Percentiles rank a stretch among this genome's conserved stretches.
Conservation (phyloP, 1,140 invertebrate species). For the Arctopsyche grandis region DNA sequence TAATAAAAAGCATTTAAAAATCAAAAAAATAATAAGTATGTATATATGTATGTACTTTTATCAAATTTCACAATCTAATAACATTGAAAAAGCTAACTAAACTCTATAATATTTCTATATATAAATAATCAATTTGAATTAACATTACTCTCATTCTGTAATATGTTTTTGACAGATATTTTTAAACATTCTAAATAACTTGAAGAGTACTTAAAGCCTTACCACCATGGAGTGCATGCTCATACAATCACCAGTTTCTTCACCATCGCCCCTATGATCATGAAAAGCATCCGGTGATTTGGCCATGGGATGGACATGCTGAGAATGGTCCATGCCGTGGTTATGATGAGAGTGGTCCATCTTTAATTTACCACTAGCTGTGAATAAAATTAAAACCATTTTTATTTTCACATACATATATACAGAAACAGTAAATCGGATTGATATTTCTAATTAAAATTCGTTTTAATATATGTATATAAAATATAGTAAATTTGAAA, state of each 20-base stretch:
- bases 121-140: no score
- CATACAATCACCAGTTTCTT: neutral
- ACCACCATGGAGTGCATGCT: slow-evolving; percentile 40
- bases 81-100: no score
- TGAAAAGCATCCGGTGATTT: neutral
- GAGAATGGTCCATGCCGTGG: slow-evolving; percentile 11
- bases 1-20: no score
- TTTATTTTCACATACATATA: no score
- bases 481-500: neutral
- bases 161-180: no score
- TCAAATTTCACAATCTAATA: no score
- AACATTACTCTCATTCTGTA: no score
- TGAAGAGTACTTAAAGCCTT: neutral
- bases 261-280: slow-evolving; percentile 6
- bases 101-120: no score
- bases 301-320: neutral
- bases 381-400: slow-evolving; percentile 3
- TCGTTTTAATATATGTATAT: neutral
- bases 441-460: neutral
- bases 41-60: no score
- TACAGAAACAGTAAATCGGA: no score
- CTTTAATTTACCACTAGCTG: slow-evolving; percentile 2
- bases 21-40: no score
- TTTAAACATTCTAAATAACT: no score
- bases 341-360: slow-evolving; percentile 31